Evolutionary conservation across 2,888 invertebrate species (phyloP), one percentile per base, ranked within the genome.

Genomic region (Drosophila nr. perissopoda): DNA sequence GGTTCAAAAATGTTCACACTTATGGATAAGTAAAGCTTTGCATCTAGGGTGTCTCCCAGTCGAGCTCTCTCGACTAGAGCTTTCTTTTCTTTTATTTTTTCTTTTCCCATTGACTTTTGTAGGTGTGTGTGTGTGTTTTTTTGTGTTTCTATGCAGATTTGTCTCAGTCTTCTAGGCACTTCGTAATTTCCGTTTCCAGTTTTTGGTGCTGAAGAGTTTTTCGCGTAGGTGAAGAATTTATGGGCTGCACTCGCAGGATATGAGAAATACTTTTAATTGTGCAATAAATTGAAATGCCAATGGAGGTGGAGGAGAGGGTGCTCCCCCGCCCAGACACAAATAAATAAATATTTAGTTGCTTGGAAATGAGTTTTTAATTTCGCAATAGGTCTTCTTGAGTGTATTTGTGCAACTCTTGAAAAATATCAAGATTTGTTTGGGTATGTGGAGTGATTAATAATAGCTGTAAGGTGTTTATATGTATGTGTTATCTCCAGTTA

Each of bases 231-330:
- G 76, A 57, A 78, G 54, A 73, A 76, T 85, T 67, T 82, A 78
- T 75, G 72, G 68, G 65, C 62, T 64, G 70, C 70, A 65, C 49
- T 82, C 40, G 53, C 76, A 76, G 91, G 89, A 88, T 91, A 80
- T 81, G 77, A 80, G 79, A 86, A 89, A 80, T 81, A 67, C 75
- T 65, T 83, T 73, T 80, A 85, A 89, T 85, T 89, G 82, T 74
- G 74, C 80, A 82, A 80, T 83, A 87, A 88, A 81, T 85, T 76
- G 76, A 78, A 79, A 81, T 82, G 38, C 48, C 52, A 27, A 10
- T 16, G 25, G 8, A 25, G 4, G 25, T 2, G 4, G 16, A 4
- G 46, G 16, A 25, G 8, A 2, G 7, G 25, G 46, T 7, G 25
- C 1, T 25, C 10, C 46, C 42, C 27, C 42, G 2, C 13, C 40